Percentiles rank a stretch among this genome's conserved stretches.
These are phyloP conservation scores for Acanthis flammea DNA, from an alignment of 2,797 vertebrate genomes.

Conservation along the genomic window DNA sequence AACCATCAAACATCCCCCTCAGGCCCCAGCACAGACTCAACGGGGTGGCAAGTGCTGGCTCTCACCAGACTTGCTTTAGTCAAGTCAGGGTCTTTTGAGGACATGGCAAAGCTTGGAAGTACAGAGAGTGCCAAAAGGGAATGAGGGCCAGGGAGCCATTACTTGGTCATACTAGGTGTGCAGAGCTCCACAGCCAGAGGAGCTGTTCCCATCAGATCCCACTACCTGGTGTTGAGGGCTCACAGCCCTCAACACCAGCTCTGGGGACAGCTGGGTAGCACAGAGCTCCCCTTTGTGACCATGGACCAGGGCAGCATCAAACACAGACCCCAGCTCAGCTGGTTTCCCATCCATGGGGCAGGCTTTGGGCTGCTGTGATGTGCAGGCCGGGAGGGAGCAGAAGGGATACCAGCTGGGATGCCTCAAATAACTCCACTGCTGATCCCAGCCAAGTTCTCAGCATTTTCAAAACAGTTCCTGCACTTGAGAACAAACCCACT, in stretches of 20 bases:
- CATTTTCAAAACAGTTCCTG: background rate
- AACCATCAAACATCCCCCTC: rapidly evolving
- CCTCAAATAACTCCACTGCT: background rate
- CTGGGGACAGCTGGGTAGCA: background rate
- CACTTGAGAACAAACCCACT: background rate
- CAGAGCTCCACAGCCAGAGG: background rate
- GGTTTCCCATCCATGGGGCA: background rate
- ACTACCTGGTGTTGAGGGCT: rapidly evolving
- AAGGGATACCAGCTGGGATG: conserved; percentile 14
- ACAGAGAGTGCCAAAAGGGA: background rate
- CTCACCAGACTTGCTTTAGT: background rate
- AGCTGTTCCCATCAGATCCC: background rate
- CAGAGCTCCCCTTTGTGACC: background rate
- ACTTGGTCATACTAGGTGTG: background rate
- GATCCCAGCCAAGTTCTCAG: conserved; percentile 14
- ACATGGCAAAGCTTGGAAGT: background rate
- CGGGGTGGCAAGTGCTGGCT: rapidly evolving
- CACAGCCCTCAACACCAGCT: background rate
- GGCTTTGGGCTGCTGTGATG: background rate
- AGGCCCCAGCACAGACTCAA: background rate
- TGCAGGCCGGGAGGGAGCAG: rapidly evolving
- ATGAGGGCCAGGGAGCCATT: background rate
- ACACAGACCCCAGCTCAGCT: background rate
- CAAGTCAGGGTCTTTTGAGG: background rate
- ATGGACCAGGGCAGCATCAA: background rate